Percentiles rank a stretch among this genome's conserved stretches.
Conservation (phyloP, 2,888 invertebrate species). For the Heteromyza rotundicornis region DNA sequence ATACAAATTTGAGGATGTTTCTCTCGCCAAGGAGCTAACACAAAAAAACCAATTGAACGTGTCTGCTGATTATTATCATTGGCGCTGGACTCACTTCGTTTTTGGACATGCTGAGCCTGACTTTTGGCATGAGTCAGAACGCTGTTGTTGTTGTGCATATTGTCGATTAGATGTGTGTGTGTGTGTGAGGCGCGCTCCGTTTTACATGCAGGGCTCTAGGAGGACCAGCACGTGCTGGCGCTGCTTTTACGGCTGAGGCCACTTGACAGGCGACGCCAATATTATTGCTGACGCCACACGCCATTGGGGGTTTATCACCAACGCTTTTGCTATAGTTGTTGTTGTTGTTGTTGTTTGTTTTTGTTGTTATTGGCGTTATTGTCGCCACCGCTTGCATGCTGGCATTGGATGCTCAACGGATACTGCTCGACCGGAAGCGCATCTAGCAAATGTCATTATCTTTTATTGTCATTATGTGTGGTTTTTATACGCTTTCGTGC, state of each 20-base stretch:
- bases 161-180: no score
- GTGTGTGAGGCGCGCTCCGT: neutral
- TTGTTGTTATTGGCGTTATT: no score
- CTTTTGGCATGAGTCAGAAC: constrained; percentile 18
- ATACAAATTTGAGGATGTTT: neutral
- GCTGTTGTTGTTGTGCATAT: no score
- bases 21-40: neutral
- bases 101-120: neutral
- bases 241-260: no score
- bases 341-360: neutral
- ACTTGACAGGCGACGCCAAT: constrained; percentile 15
- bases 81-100: neutral
- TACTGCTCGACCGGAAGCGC: neutral
- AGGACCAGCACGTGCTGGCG: neutral
- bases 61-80: neutral
- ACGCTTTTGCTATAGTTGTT: neutral
- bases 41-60: neutral
- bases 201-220: neutral
- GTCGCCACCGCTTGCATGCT: neutral
- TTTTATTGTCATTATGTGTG: constrained; percentile 23
- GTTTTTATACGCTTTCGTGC: constrained; percentile 11
- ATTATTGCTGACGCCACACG: constrained; percentile 15
- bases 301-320: neutral
- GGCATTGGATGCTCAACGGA: neutral
- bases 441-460: constrained; percentile 16